These are phyloP conservation scores for Dryobates pubescens DNA, from an alignment of 2,797 vertebrate genomes.

Conservation along the genomic window DNA sequence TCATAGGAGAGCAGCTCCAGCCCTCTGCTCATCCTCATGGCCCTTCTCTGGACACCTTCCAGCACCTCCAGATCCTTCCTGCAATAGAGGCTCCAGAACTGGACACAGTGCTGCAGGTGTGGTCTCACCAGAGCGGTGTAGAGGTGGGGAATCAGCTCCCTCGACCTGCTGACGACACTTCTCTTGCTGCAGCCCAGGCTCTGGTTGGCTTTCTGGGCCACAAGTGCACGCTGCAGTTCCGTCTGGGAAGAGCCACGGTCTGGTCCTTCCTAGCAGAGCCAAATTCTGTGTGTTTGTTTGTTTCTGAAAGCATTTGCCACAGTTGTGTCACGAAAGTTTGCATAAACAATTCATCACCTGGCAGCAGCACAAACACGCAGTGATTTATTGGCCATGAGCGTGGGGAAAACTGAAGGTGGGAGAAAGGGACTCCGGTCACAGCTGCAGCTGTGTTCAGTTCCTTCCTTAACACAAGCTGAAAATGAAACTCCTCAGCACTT, in stretches of 20 bases:
- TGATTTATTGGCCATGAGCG: not conserved
- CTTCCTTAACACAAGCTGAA: not conserved
- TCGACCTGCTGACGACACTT: too few species aligned
- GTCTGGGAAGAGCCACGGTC: not conserved
- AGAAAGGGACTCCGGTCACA: not conserved
- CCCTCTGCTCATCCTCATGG: too few species aligned
- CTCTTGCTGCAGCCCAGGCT: too few species aligned
- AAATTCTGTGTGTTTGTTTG: not conserved
- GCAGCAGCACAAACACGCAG: not conserved
- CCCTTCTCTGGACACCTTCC: too few species aligned
- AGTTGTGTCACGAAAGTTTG: not conserved
- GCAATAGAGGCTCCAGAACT: too few species aligned
- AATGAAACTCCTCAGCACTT: not conserved
- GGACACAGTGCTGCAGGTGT: too few species aligned
- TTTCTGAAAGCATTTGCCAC: constrained; percentile 1
- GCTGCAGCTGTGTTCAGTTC: not conserved
- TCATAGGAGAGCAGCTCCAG: too few species aligned
- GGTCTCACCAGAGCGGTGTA: too few species aligned
- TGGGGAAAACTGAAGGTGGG: not conserved
- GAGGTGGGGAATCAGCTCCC: too few species aligned
- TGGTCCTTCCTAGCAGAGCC: not conserved
- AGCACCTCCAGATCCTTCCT: too few species aligned
- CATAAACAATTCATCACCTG: not conserved
- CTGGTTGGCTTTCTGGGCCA: too few species aligned
- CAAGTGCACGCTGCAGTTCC: too few species aligned